Base-by-base conservation (phyloP, 2,113 vertebrate genomes). In the Poeciliopsis occidentalis region DNA sequence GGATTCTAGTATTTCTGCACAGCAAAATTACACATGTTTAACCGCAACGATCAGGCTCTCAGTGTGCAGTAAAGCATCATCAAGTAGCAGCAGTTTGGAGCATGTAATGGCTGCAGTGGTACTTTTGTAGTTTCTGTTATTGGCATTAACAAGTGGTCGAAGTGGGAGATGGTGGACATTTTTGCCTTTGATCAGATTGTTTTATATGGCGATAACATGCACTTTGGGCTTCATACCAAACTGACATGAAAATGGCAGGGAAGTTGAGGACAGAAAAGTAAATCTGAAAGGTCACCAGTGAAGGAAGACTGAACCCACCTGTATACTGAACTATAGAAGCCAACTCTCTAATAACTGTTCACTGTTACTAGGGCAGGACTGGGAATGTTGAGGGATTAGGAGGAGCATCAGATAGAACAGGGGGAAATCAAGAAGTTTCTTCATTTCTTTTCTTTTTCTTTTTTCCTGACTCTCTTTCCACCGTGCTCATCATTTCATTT, bases 211-310 rank as follows among this genome's bases (percentile, higher is more conserved):
- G 37, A 63, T 37, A 26, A 44, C 3, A 37, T 10, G 26, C 2
- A 32, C 1, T 30, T 13, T 39, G 19, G 4, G 26, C 32, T 12
- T 44, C 10, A 24, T 10, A 11, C 22, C 44, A 24, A 73, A 66
- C 60, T 47, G 69, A 66, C 65, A n/a, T 34, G 68, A 57, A 74
- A 80, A 82, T 80, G 69, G 61, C 64, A 73, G 12, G 0, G 12
- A 12, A 8, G 60, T 75, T 75, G 54, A 65, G 71, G 71, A 26
- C 30, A 64, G 41, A 73, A 24, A 44, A 24, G 13, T 5, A 12
- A 64, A 61, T 54, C 60, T 65, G n/a, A 81, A 83, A 83, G 84
- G 87, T 85, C 77, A 76, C n/a, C 51, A 10, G 22, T 2, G 26
- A 2, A 12, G 54, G 73, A 74, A n/a, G 78, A 65, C 54, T 63